A percentile compares a stretch with the other conserved stretches of the same genome.
These are phyloP conservation scores for Connochaetes taurinus DNA, from an alignment of 2,113 vertebrate species.

Conservation along the genomic window DNA sequence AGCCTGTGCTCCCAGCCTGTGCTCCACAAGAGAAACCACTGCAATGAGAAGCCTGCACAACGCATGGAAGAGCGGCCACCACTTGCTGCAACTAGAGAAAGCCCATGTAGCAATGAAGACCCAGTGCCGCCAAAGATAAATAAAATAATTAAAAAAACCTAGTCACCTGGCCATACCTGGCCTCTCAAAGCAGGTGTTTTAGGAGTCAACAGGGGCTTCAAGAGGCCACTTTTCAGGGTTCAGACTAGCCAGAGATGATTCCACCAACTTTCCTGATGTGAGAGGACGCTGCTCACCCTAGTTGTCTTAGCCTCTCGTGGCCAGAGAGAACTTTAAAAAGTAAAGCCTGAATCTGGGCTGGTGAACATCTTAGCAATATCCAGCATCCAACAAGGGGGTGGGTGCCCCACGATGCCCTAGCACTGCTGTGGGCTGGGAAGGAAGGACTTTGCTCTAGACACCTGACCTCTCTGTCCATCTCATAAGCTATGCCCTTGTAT, in stretches of 20 bases:
- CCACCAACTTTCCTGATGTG: not conserved
- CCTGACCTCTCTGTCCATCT: not conserved
- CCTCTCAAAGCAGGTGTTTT: not conserved
- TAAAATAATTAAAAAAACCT: not conserved
- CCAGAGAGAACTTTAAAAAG: not conserved
- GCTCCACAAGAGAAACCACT: not conserved
- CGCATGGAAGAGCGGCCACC: rapidly evolving
- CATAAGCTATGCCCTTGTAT: not conserved
- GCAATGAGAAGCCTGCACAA: not conserved
- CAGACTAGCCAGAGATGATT: not conserved
- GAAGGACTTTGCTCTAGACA: not conserved
- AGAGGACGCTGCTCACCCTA: not conserved
- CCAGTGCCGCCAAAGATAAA: not conserved
- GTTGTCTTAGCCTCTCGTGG: not conserved
- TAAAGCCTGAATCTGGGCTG: not conserved
- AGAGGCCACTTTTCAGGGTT: not conserved
- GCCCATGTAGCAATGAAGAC: not conserved
- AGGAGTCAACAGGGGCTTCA: not conserved
- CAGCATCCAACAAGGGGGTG: not conserved
- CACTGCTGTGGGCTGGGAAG: not conserved
- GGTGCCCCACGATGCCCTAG: not conserved
- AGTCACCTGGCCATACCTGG: not conserved
- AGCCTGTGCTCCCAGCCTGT: not conserved
- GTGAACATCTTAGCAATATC: not conserved
- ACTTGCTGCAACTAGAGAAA: not conserved